Conservation (phyloP, 2,797 vertebrate species). For the Mus minutoides region DNA sequence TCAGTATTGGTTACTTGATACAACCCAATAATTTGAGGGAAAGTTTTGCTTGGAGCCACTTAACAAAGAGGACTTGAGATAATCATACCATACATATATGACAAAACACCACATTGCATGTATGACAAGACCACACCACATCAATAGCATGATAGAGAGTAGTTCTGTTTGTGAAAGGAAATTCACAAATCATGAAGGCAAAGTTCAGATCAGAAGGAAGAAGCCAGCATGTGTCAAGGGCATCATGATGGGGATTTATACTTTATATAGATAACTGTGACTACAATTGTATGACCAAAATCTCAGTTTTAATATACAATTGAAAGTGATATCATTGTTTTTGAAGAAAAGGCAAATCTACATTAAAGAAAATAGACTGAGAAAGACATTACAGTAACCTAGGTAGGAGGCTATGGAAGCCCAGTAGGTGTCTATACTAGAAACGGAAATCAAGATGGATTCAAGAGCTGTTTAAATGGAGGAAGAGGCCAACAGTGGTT, state of each 20-base stretch:
- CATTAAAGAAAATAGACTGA: neutral
- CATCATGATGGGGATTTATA: neutral
- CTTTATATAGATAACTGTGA: neutral
- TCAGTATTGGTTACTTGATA: neutral
- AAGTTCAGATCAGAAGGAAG: neutral
- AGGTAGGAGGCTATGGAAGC: neutral
- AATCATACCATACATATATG: neutral
- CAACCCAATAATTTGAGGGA: neutral
- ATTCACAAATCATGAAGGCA: neutral
- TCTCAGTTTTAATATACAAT: neutral
- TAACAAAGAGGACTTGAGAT: neutral
- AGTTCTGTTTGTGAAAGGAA: constrained; percentile 11
- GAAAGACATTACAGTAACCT: neutral
- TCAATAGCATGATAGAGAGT: neutral
- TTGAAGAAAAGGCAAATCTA: neutral
- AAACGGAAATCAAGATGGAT: neutral
- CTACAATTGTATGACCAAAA: neutral
- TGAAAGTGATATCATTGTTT: neutral
- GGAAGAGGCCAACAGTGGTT: neutral
- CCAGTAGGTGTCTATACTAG: neutral
- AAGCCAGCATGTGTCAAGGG: neutral
- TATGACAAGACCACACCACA: neutral
- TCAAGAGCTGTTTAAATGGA: neutral
- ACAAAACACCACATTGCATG: neutral
- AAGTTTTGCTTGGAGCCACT: neutral